Evolutionary conservation across 2,113 vertebrate species (phyloP).

Genomic region (Alces alces): DNA sequence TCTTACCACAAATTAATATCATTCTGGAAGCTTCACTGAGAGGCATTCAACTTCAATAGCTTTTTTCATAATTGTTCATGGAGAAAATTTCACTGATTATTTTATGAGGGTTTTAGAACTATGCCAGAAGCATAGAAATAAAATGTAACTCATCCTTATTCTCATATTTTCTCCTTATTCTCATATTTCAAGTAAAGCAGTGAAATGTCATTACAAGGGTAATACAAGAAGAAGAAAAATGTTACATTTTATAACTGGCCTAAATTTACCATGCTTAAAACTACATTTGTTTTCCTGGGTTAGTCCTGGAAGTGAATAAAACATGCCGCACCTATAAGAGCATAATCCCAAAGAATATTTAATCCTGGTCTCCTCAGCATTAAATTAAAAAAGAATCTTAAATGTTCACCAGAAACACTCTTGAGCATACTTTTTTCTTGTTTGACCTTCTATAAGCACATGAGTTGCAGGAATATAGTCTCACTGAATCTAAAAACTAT

Average conservation of each 20-base stretch:
- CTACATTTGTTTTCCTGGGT: background rate
- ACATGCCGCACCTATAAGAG: background rate
- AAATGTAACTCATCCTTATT: background rate
- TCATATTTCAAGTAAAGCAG: background rate
- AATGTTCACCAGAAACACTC: background rate
- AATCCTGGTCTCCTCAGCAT: background rate
- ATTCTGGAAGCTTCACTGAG: conserved; percentile 29
- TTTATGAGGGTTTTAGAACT: conserved; percentile 28
- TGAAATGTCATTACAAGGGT: background rate
- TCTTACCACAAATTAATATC: background rate
- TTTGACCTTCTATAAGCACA: background rate
- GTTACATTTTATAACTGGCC: conserved; percentile 6
- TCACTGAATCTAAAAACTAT: background rate
- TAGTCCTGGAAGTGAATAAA: background rate
- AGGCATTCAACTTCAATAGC: conserved; percentile 22
- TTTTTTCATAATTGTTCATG: conserved; percentile 26
- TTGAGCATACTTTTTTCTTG: background rate
- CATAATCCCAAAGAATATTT: background rate
- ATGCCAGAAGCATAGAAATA: background rate
- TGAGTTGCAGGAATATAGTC: background rate
- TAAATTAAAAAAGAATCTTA: conserved; percentile 16
- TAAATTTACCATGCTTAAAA: conserved; percentile 23
- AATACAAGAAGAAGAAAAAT: conserved; percentile 31
- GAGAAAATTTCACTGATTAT: conserved; percentile 60
- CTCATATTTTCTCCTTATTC: background rate